Percentiles rank a stretch among this genome's conserved stretches.
These are phyloP conservation scores for Speoplatyrhinus poulsoni DNA, from an alignment of 2,113 vertebrate species.

Conservation along the genomic window DNA sequence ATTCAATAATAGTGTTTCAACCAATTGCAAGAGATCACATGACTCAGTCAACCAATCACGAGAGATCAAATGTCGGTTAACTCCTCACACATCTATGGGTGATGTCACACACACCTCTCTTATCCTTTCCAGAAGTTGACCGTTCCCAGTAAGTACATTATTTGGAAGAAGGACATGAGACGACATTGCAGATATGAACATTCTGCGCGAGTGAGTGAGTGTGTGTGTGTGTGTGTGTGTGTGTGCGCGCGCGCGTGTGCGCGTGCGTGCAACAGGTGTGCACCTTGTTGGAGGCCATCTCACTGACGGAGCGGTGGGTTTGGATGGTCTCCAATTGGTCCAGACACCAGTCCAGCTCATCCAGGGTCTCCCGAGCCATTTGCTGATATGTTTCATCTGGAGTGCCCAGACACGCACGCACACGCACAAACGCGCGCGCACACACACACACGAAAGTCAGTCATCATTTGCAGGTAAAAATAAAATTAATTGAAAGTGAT, in stretches of 20 bases:
- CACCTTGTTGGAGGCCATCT: conserved; percentile 93
- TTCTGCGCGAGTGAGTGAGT: not conserved
- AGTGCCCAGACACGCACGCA: conserved; percentile 20
- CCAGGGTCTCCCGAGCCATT: conserved; percentile 89
- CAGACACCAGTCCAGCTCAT: conserved; percentile 93
- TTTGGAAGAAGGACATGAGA: not conserved
- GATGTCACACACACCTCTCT: too few species aligned
- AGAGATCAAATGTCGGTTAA: too few species aligned
- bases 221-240: not conserved
- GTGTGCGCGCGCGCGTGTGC: not conserved
- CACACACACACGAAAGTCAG: not conserved
- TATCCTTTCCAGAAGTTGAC: too few species aligned
- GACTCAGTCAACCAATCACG: too few species aligned
- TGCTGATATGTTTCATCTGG: conserved; percentile 92
- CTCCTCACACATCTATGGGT: too few species aligned
- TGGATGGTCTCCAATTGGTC: conserved; percentile 92
- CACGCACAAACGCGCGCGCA: conserved; percentile 1
- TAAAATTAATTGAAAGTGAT: too few species aligned
- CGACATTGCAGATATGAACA: not conserved
- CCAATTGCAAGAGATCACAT: too few species aligned
- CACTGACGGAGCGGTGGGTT: conserved; percentile 91
- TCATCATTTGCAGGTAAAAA: too few species aligned
- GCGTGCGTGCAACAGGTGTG: conserved; percentile 24
- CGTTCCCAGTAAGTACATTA: not conserved
- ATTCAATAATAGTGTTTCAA: too few species aligned